These are phyloP conservation scores for Indri indri DNA, from an alignment of 2,113 vertebrate genomes.

Conservation along the genomic window DNA sequence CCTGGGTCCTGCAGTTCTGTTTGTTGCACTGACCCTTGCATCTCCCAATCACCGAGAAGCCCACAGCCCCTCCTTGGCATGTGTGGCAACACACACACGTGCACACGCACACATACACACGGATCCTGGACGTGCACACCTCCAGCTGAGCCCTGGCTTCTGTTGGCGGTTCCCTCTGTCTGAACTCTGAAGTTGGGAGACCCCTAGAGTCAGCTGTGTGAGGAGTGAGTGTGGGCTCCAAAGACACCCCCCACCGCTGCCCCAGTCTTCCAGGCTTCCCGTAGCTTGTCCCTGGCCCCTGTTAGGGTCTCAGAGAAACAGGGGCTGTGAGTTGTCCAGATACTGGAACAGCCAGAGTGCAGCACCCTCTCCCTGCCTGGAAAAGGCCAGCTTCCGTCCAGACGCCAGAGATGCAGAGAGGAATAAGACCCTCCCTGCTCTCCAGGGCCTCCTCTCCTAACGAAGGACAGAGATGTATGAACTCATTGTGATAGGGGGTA, in stretches of 20 bases:
- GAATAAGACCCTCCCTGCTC: neutral
- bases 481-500: neutral
- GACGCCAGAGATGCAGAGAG: neutral
- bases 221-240: neutral
- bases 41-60: neutral
- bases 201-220: too few species aligned
- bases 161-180: neutral
- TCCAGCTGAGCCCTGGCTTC: neutral
- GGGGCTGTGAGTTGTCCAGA: neutral
- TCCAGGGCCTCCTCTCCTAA: neutral
- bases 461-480: neutral
- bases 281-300: neutral
- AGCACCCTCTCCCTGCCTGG: neutral
- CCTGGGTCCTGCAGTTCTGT: neutral
- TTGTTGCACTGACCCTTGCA: neutral
- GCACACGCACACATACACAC: neutral
- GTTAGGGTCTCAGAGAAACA: neutral
- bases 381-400: neutral
- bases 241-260: neutral
- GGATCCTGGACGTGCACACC: too few species aligned
- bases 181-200: neutral
- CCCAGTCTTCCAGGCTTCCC: neutral
- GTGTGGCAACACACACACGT: too few species aligned
- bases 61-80: neutral
- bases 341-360: neutral